Conservation (phyloP, 2,888 invertebrate genomes). For the Reticulitermes lucifugus region DNA sequence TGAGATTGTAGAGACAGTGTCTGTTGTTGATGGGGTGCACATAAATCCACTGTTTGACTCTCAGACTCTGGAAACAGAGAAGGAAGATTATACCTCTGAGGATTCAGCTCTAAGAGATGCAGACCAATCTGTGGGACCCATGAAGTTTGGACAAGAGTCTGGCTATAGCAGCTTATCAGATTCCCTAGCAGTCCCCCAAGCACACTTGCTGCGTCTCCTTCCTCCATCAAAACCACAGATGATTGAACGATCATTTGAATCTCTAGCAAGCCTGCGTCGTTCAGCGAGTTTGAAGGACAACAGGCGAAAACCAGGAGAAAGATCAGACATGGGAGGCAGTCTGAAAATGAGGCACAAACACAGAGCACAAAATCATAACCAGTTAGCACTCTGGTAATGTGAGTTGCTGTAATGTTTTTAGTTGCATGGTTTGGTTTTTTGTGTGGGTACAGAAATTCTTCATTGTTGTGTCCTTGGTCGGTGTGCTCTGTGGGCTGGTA, state of each 20-base stretch:
- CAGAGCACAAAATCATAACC: background rate
- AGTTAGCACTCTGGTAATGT: conserved; percentile 19
- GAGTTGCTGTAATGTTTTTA: too few species aligned
- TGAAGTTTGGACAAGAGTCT: conserved; percentile 50
- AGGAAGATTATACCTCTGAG: too few species aligned
- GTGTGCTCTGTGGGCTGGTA: too few species aligned
- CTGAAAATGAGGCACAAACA: conserved; percentile 63
- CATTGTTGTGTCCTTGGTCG: too few species aligned
- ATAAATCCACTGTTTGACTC: conserved; percentile 2
- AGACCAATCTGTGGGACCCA: background rate
- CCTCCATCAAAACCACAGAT: conserved; percentile 69
- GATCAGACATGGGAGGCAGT: conserved; percentile 68
- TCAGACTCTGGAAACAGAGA: background rate
- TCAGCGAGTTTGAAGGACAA: conserved; percentile 65
- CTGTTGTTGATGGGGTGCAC: background rate
- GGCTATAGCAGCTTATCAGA: conserved; percentile 55
- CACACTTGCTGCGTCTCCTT: conserved; percentile 50
- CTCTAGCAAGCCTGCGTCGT: conserved; percentile 66
- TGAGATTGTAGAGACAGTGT: background rate
- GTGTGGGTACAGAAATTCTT: too few species aligned
- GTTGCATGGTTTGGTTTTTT: too few species aligned
- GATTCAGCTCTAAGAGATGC: background rate
- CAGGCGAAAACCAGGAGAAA: conserved; percentile 63
- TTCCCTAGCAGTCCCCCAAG: conserved; percentile 45
- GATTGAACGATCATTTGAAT: conserved; percentile 69